Percentiles rank a stretch among this genome's conserved stretches.
phyloP scores from a whole-genome alignment of 2,888 invertebrate species.

The Andrena bicolor region DNA sequence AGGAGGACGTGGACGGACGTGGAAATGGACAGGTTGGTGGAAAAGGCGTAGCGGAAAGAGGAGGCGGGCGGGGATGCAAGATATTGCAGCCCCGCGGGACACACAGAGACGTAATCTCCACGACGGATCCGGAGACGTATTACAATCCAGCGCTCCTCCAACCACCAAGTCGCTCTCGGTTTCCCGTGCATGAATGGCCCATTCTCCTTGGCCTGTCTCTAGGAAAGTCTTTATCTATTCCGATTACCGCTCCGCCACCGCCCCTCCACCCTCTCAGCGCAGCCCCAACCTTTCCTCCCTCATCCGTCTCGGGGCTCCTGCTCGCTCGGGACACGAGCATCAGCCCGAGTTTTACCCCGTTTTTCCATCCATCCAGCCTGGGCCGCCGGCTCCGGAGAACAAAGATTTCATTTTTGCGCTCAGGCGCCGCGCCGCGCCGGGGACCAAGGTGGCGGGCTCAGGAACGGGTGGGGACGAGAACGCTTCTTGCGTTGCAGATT shows the following conservation, averaged over 20 bases:
- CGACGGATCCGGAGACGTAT: conserved; percentile 83
- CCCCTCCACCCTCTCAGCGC: conserved; percentile 60
- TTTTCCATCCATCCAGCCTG: conserved; percentile 60
- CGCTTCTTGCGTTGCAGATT: conserved; percentile 72
- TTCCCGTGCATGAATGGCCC: conserved; percentile 82
- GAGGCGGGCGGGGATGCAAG: conserved; percentile 82
- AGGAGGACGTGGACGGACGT: conserved; percentile 59
- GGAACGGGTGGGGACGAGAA: conserved; percentile 50
- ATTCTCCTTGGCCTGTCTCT: conserved; percentile 84
- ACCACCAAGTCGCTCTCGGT: conserved; percentile 79
- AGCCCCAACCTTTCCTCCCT: conserved; percentile 60
- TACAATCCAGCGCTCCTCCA: conserved; percentile 81
- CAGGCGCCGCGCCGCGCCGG: conserved; percentile 46
- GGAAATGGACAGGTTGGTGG: conserved; percentile 60
- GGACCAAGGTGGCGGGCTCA: conserved; percentile 64
- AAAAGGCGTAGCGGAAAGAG: conserved; percentile 60
- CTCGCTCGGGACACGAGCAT: conserved; percentile 62
- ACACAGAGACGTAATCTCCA: conserved; percentile 84
- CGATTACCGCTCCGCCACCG: conserved; percentile 76
- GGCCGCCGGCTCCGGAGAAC: conserved; percentile 72
- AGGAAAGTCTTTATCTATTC: conserved; percentile 82
- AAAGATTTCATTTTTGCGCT: conserved; percentile 78
- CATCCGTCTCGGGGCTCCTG: conserved; percentile 61
- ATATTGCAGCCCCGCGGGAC: conserved; percentile 85
- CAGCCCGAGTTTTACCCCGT: conserved; percentile 71